Percentiles rank a stretch among this genome's conserved stretches.
These are phyloP conservation scores for Oscheius sp. DNA, from an alignment of 1,140 invertebrate genomes.

Conservation along the genomic window DNA sequence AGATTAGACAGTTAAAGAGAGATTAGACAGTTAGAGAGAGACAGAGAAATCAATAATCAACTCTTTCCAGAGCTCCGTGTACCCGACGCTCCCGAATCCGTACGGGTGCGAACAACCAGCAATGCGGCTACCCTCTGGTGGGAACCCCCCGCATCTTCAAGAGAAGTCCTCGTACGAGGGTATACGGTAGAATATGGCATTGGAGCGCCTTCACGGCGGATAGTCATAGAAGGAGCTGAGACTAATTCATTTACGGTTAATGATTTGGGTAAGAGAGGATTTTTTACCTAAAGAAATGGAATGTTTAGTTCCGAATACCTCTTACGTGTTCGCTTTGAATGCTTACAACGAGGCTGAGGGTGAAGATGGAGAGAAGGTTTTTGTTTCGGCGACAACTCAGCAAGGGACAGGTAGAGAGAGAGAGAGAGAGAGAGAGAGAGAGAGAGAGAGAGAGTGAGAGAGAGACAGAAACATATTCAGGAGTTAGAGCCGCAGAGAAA, in stretches of 20 bases:
- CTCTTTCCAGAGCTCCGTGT: slow-evolving; percentile 50
- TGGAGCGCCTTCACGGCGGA: slow-evolving; percentile 45
- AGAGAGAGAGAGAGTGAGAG: not conserved
- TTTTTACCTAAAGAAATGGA: not conserved
- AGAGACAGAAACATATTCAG: slow-evolving; percentile 10
- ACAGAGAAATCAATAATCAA: too few relatives aligned
- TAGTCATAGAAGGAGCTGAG: slow-evolving; percentile 52
- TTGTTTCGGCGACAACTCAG: slow-evolving; percentile 48
- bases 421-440: slow-evolving; percentile 6
- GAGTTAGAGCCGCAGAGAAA: not conserved
- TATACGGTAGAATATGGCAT: slow-evolving; percentile 56
- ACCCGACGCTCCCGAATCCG: slow-evolving; percentile 54
- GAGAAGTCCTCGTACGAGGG: slow-evolving; percentile 50
- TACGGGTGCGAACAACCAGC: slow-evolving; percentile 38
- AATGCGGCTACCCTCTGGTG: slow-evolving; percentile 52
- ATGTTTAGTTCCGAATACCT: slow-evolving; percentile 52
- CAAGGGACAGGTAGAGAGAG: slow-evolving; percentile 8
- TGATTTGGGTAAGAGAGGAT: slow-evolving; percentile 40
- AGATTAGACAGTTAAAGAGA: too few relatives aligned
- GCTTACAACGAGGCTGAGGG: slow-evolving; percentile 58
- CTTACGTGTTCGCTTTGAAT: slow-evolving; percentile 54
- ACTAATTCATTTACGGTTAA: slow-evolving; percentile 52
- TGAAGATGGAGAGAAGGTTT: slow-evolving; percentile 53
- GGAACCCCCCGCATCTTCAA: slow-evolving; percentile 48
- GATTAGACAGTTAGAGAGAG: too few relatives aligned